Conservation (phyloP, 2,888 invertebrate genomes). For the Hypolimnas misippus region DNA sequence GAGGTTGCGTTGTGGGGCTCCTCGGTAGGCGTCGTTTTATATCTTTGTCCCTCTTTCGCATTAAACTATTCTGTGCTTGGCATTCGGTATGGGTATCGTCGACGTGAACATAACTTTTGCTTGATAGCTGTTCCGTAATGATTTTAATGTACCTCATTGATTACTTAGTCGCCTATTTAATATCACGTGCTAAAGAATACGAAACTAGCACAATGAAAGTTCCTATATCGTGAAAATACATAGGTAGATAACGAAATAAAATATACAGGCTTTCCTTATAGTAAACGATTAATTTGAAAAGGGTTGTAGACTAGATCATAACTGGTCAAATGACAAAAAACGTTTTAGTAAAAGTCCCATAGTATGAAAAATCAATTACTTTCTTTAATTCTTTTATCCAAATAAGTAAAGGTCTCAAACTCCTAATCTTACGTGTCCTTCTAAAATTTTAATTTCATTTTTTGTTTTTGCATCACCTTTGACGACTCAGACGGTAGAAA, state of each 20-base stretch:
- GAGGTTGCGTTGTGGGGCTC: constrained; percentile 83
- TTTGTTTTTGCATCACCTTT: too few species aligned
- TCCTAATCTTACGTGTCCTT: too few species aligned
- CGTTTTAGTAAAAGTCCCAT: too few species aligned
- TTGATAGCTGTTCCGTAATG: constrained; percentile 64
- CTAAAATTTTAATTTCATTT: too few species aligned
- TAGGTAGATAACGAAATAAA: not conserved
- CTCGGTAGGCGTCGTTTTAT: constrained; percentile 80
- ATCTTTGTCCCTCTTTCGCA: constrained; percentile 79
- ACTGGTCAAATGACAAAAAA: too few species aligned
- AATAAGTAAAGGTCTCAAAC: too few species aligned
- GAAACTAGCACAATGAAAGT: not conserved
- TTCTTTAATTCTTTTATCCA: too few species aligned
- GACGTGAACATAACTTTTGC: constrained; percentile 67
- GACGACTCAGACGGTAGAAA: too few species aligned
- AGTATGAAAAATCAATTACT: too few species aligned
- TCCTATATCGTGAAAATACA: not conserved
- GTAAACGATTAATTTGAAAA: too few species aligned
- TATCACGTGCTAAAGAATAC: constrained; percentile 2
- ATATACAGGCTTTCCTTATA: not conserved
- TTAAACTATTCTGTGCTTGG: constrained; percentile 76
- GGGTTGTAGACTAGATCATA: too few species aligned
- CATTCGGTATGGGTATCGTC: constrained; percentile 65
- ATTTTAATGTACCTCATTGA: constrained; percentile 55
- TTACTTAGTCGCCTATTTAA: constrained; percentile 33